Conservation (phyloP, 2,797 vertebrate species). For the Arremon aurantiirostris region DNA sequence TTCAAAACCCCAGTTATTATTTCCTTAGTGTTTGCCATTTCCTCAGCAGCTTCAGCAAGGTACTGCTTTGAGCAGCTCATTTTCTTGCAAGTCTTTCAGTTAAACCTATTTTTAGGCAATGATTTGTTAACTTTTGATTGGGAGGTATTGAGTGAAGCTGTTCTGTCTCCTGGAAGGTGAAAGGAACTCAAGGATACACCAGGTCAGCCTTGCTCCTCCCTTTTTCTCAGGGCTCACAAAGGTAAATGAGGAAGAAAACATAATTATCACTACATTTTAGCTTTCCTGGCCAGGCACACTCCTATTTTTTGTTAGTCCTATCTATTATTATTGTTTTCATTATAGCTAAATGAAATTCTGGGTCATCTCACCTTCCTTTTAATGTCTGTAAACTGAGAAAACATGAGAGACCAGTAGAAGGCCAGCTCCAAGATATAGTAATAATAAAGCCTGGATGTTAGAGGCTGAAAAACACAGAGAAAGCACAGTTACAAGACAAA, state of each 20-base stretch:
- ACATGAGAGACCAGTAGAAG: conserved; percentile 98
- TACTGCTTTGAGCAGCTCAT: neutral
- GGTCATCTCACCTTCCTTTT: conserved; percentile 90
- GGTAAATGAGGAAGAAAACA: neutral
- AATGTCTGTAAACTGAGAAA: conserved; percentile 98
- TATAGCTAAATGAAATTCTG: neutral
- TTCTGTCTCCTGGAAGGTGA: neutral
- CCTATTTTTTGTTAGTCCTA: neutral
- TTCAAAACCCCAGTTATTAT: neutral
- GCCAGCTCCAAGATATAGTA: conserved; percentile 92
- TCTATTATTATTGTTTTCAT: neutral
- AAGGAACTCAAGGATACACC: neutral
- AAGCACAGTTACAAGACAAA: conserved; percentile 14
- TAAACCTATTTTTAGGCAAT: neutral
- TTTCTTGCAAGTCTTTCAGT: neutral
- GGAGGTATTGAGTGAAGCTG: neutral
- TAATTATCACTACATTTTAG: neutral
- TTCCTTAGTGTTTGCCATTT: neutral
- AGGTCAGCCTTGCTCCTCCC: neutral
- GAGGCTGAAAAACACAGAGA: conserved; percentile 76
- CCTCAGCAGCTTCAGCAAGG: neutral
- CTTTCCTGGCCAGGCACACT: neutral
- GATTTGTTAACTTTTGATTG: neutral
- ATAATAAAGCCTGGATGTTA: conserved; percentile 87
- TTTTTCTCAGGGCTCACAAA: neutral